These are phyloP conservation scores for Tyrophagus putrescentiae DNA, from an alignment of 1,140 invertebrate species.

Conservation along the genomic window DNA sequence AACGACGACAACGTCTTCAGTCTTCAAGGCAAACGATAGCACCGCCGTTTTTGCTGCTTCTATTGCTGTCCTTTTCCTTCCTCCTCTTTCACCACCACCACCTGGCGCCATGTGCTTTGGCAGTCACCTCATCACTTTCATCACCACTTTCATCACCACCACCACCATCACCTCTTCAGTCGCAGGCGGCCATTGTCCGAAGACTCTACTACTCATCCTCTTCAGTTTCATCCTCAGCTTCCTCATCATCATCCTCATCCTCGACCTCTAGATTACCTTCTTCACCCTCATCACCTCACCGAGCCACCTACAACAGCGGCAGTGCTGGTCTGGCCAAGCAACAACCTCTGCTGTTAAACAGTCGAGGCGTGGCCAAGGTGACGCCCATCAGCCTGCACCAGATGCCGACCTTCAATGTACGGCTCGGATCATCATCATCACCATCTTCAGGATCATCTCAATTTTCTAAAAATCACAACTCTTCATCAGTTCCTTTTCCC, in stretches of 20 bases:
- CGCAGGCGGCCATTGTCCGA: neutral
- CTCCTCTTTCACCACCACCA: too few species aligned
- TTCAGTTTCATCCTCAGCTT: neutral
- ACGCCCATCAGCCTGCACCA: neutral
- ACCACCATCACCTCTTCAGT: neutral
- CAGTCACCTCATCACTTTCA: too few species aligned
- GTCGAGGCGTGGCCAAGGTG: neutral
- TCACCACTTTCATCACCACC: slow-evolving; percentile 3
- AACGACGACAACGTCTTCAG: too few species aligned
- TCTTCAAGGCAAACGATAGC: too few species aligned
- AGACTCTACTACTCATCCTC: neutral
- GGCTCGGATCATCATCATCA: neutral
- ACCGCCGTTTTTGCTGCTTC: too few species aligned
- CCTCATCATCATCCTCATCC: too few species aligned
- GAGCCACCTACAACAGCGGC: neutral
- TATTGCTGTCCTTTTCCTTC: too few species aligned
- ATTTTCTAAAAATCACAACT: neutral
- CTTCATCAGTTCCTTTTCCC: neutral
- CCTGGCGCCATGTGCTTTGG: too few species aligned
- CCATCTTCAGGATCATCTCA: neutral
- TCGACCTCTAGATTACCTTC: neutral
- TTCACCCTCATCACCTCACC: neutral
- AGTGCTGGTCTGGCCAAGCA: neutral
- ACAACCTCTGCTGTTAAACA: neutral
- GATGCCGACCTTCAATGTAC: neutral